Evolutionary conservation across 1,140 invertebrate genomes (phyloP).

Genomic region (Littorina saxatilis): DNA sequence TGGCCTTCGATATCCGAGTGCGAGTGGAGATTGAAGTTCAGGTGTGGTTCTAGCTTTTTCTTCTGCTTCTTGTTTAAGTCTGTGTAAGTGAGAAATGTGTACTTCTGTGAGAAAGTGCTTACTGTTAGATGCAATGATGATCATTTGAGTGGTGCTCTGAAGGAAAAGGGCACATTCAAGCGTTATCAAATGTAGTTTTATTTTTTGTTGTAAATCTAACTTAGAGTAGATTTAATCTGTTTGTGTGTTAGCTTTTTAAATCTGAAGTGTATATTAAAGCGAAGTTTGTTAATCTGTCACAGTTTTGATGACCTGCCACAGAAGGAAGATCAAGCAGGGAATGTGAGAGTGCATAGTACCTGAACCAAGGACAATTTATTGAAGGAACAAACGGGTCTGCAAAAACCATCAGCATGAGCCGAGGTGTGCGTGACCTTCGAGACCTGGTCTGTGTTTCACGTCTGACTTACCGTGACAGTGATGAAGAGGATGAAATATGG

Average conservation of each 20-base stretch:
- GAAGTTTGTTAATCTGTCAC: slow-evolving; percentile 3
- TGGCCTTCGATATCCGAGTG: slow-evolving; percentile 78
- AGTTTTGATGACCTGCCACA: neutral
- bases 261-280: no score
- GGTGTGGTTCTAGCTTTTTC: slow-evolving; percentile 18
- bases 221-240: no score
- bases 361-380: neutral
- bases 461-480: slow-evolving; percentile 67
- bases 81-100: no score
- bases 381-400: no score
- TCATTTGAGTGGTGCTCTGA: no score
- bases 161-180: no score
- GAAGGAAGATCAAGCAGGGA: slow-evolving; percentile 32
- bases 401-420: slow-evolving; percentile 60
- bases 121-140: no score
- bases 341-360: neutral
- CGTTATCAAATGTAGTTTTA: no score
- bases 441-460: slow-evolving; percentile 73
- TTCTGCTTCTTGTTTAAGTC: no score
- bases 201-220: no score
- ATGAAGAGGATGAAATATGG: slow-evolving; percentile 61
- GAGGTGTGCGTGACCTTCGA: slow-evolving; percentile 70
- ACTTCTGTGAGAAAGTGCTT: no score
- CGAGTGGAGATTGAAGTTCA: slow-evolving; percentile 48
- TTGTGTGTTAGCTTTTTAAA: no score